phyloP scores from a whole-genome alignment of 2,113 vertebrate genomes.

The Chaetorhynchus papuensis region DNA sequence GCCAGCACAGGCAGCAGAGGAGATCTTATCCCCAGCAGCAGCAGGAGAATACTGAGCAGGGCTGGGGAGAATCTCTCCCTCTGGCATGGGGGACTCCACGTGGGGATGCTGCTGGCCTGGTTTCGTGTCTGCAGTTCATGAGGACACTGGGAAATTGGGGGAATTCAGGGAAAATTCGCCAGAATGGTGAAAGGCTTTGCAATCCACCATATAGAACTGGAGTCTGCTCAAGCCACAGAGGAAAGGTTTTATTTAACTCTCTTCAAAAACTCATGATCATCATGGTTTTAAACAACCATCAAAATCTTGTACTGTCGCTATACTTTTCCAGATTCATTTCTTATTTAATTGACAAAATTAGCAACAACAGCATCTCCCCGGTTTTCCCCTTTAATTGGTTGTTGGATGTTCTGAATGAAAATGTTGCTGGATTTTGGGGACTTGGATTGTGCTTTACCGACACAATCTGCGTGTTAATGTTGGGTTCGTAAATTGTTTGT shows the following conservation, averaged over 20 bases:
- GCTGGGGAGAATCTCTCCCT: background rate
- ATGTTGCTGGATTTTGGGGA: background rate
- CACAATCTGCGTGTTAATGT: rapidly evolving
- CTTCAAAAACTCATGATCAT: background rate
- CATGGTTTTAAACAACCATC: background rate
- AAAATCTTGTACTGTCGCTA: background rate
- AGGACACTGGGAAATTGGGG: background rate
- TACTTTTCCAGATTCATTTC: background rate
- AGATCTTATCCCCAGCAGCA: background rate
- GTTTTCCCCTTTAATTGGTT: background rate
- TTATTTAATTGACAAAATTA: background rate
- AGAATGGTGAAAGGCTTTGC: background rate
- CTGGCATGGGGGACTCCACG: rapidly evolving
- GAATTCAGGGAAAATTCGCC: background rate
- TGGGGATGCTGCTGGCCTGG: background rate
- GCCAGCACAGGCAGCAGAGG: background rate
- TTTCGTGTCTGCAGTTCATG: background rate
- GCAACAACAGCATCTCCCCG: background rate
- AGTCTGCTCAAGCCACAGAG: background rate
- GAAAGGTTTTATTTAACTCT: background rate
- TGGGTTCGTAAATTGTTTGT: background rate
- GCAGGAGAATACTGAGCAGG: background rate
- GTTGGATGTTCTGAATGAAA: background rate
- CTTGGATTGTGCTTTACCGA: background rate
- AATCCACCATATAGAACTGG: background rate